Evolutionary conservation across 2,113 vertebrate genomes (phyloP).

Genomic region (Xiphorhynchus elegans): DNA sequence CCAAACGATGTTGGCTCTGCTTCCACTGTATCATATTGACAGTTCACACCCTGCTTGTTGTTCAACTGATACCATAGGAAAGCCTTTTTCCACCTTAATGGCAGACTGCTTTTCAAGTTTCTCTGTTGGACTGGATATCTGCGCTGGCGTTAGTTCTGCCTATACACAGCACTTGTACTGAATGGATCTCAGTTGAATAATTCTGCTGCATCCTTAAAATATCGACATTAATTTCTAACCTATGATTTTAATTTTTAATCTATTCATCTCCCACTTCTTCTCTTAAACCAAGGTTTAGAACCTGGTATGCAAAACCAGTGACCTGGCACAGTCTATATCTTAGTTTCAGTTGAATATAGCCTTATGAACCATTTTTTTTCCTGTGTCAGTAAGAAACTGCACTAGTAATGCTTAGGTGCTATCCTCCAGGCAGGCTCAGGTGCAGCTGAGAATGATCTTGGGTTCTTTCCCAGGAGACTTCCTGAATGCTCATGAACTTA

Average conservation of each 20-base stretch:
- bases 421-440: not conserved
- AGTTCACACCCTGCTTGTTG: constrained; percentile 32
- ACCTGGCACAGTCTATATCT: not conserved
- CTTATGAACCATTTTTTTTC: not conserved
- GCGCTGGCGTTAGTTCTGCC: not conserved
- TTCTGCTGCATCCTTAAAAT: not conserved
- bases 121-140: not conserved
- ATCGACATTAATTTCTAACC: not conserved
- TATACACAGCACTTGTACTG: not conserved
- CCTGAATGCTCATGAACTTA: constrained; percentile 11
- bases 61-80: not conserved
- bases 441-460: not conserved
- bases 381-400: not conserved
- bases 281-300: not conserved
- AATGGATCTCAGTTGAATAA: not conserved
- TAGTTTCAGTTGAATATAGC: not conserved
- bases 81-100: constrained; percentile 20
- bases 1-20: not conserved
- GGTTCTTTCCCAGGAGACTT: not conserved
- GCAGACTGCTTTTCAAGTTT: not conserved
- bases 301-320: not conserved
- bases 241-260: no score
- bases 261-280: not conserved
- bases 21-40: constrained; percentile 11
- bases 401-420: not conserved